Evolutionary conservation across 23 tunicate species (phyloP), one percentile per base, ranked within the genome.

Genomic region (Botrylloides violaceus): DNA sequence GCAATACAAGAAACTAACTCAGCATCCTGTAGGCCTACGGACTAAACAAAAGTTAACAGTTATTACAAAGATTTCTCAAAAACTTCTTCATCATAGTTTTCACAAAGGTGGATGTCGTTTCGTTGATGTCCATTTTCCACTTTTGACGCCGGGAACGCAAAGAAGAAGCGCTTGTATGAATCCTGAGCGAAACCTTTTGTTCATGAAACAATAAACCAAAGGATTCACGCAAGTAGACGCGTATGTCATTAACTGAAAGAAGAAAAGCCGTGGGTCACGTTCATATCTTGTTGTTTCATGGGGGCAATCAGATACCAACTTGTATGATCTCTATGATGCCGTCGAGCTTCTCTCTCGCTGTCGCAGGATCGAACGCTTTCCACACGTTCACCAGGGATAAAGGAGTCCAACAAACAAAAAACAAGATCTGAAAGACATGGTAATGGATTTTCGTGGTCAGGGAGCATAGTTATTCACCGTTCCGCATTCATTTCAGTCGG

Each of bases 361-460:
- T 80, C 0, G 43, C 63, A 18, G 75, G 82, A 60, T 90, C 97
- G 37, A 78, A 83, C 28, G 86, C 97, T 75, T 70, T 90, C 97
- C 97, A 90, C 28, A 90, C 75, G 70, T 90, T 90, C 7, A 79
- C 90, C 29, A 83, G 63, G 58, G 63, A 90, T 35, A 90, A 57
- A n/a, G 97, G 97, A 49, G 97, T 76, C 97, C 97, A 90, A 50
- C 83, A 83, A 15, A 90, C 34, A 39, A 90, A 90, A 53, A 70
- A 90, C 9, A 90, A 66, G 59, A 90, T 71, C 97, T 90, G 66
- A 31, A 63, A 63, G 20, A 28, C 19, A 59, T 43, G 9, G 15
- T 43, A 15, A 15, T n/a, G n/a, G n/a, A n/a, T n/a, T n/a, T n/a
- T n/a, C n/a, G n/a, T n/a, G n/a, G n/a, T n/a, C n/a, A n/a, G n/a